Percentiles rank a stretch among this genome's conserved stretches.
Evolutionary conservation across 2,113 vertebrate genomes (phyloP).

Genomic region (Lophotis ruficrista): DNA sequence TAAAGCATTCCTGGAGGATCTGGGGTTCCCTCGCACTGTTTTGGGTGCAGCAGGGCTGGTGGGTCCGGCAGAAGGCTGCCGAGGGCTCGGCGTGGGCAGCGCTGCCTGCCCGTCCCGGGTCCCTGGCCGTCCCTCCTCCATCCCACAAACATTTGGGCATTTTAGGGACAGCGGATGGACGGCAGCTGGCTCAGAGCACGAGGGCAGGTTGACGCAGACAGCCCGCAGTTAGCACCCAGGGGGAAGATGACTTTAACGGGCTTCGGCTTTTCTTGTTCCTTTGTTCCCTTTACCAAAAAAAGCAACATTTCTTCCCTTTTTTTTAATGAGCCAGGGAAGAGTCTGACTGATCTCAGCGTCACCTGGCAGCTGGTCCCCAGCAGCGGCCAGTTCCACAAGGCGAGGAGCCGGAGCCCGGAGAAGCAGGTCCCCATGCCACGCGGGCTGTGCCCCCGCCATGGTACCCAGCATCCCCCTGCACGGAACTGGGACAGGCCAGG

Average conservation of each 20-base stretch:
- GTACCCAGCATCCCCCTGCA: not conserved
- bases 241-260: not conserved
- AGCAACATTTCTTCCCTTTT: not conserved
- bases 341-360: accelerated
- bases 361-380: not conserved
- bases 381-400: not conserved
- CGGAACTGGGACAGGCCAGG: too few species aligned
- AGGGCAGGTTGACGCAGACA: not conserved
- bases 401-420: not conserved
- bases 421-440: accelerated
- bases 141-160: not conserved
- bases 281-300: not conserved
- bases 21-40: not conserved
- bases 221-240: not conserved
- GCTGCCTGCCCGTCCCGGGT: not conserved
- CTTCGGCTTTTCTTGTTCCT: not conserved
- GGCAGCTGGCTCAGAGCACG: not conserved
- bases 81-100: not conserved
- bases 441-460: not conserved
- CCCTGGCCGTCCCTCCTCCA: not conserved
- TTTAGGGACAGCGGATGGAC: not conserved
- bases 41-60: too few species aligned
- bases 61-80: too few species aligned
- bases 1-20: not conserved
- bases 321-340: not conserved